phyloP scores from a whole-genome alignment of 2,113 vertebrate species.

The Argyrosomus japonicus region DNA sequence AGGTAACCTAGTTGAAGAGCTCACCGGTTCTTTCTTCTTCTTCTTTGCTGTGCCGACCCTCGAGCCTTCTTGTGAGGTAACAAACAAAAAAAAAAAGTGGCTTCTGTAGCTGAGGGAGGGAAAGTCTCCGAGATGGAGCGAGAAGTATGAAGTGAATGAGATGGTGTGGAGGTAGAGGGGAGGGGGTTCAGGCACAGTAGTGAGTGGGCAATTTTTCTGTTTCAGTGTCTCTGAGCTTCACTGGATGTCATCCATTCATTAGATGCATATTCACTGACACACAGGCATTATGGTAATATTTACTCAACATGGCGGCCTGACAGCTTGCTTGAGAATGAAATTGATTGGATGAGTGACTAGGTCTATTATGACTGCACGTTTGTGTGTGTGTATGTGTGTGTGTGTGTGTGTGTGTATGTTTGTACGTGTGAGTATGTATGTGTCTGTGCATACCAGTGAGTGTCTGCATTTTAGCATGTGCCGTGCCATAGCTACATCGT shows the following conservation, averaged over 20 bases:
- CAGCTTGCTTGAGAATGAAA: constrained; percentile 76
- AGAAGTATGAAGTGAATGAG: constrained; percentile 20
- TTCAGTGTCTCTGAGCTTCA: constrained; percentile 66
- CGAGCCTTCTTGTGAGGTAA: not conserved
- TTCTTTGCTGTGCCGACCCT: constrained; percentile 37
- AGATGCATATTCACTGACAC: constrained; percentile 74
- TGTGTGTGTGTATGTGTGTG: constrained; percentile 38
- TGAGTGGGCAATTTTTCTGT: constrained; percentile 61
- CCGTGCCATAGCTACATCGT: constrained; percentile 74
- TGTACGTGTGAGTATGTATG: constrained; percentile 41
- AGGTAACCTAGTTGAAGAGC: constrained; percentile 29
- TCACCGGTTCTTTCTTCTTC: constrained; percentile 15
- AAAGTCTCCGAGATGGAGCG: constrained; percentile 11
- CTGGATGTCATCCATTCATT: constrained; percentile 80
- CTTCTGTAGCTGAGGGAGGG: constrained; percentile 15
- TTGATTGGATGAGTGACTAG: constrained; percentile 74
- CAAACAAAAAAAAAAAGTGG: not conserved
- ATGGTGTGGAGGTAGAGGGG: constrained; percentile 15
- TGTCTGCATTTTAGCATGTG: constrained; percentile 81
- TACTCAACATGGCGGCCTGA: constrained; percentile 77
- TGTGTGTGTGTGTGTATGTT: constrained; percentile 26
- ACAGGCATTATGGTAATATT: constrained; percentile 78
- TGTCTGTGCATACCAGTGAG: constrained; percentile 59
- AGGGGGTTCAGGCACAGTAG: constrained; percentile 28
- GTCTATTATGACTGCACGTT: constrained; percentile 67